A percentile compares a stretch with the other conserved stretches of the same genome.
These are phyloP conservation scores for Apamea crenata DNA, from an alignment of 2,888 invertebrate genomes.

Conservation along the genomic window DNA sequence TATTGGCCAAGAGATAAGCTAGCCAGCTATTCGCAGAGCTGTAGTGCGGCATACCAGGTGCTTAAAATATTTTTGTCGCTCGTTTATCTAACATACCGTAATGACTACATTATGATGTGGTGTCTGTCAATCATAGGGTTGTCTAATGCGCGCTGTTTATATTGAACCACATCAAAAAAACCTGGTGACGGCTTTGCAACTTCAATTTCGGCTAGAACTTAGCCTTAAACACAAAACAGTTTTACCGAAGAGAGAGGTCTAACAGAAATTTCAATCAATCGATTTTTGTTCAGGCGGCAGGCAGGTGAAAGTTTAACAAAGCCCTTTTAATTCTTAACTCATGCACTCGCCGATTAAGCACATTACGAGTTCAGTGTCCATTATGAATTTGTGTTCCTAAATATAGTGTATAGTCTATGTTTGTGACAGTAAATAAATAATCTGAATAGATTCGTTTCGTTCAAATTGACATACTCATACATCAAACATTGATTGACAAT, in stretches of 20 bases:
- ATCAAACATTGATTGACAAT: not conserved
- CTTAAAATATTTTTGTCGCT: slow-evolving; percentile 58
- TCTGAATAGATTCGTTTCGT: not conserved
- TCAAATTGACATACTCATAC: not conserved
- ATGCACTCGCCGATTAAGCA: too few species aligned
- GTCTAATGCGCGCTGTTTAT: not conserved
- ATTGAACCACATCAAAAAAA: not conserved
- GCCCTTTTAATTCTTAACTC: not conserved
- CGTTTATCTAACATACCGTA: slow-evolving; percentile 51
- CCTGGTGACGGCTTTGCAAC: not conserved
- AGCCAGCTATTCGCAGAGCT: slow-evolving; percentile 38
- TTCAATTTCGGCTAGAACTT: not conserved
- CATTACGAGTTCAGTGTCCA: not conserved
- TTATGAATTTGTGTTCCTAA: too few species aligned
- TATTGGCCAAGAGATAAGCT: slow-evolving; percentile 34
- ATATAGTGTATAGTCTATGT: too few species aligned
- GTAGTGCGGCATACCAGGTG: slow-evolving; percentile 28
- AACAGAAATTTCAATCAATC: not conserved
- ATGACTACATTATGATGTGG: slow-evolving; percentile 50
- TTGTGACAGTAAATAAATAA: not conserved
- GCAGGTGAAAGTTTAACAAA: not conserved
- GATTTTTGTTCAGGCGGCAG: not conserved
- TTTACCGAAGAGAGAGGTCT: not conserved
- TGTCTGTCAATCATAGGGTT: slow-evolving; percentile 34
- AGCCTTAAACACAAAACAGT: not conserved